These are phyloP conservation scores for Phenganax subtilis DNA, from an alignment of 92 coral and sea anemone genomes.

Conservation along the genomic window DNA sequence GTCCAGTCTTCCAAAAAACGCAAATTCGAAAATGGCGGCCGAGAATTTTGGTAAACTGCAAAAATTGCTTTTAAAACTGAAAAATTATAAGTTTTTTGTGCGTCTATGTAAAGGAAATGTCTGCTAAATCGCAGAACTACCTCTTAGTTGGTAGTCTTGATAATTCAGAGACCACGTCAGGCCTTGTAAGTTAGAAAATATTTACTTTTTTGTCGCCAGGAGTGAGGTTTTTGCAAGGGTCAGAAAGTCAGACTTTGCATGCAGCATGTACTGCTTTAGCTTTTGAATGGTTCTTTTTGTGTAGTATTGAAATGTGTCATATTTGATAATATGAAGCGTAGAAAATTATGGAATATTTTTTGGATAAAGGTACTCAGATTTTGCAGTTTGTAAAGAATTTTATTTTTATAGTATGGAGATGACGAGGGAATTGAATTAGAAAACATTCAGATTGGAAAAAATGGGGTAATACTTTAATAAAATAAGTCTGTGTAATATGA, in stretches of 20 bases:
- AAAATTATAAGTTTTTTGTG: not conserved
- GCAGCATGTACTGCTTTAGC: not conserved
- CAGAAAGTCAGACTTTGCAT: not conserved
- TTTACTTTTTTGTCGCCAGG: not conserved
- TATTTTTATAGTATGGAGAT: conserved; percentile 23
- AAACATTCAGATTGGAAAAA: conserved; percentile 8
- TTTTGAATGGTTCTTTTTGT: not conserved
- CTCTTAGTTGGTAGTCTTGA: conserved; percentile 12
- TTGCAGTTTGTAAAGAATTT: not conserved
- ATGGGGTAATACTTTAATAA: not conserved
- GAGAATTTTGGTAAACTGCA: not conserved
- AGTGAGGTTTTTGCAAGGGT: not conserved
- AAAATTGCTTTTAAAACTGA: not conserved
- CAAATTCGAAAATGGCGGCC: conserved; percentile 2
- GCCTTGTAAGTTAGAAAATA: conserved; percentile 4
- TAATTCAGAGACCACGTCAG: not conserved
- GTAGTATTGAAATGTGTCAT: no score
- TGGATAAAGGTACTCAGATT: not conserved
- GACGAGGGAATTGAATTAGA: conserved; percentile 40
- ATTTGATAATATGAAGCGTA: not conserved
- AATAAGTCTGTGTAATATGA: no score
- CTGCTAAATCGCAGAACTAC: conserved; percentile 13
- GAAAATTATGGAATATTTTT: not conserved
- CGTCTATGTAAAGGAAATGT: not conserved
- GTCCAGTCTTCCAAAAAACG: not conserved